These are phyloP conservation scores for Pygoscelis adeliae DNA, from an alignment of 2,113 vertebrate genomes.

Conservation along the genomic window DNA sequence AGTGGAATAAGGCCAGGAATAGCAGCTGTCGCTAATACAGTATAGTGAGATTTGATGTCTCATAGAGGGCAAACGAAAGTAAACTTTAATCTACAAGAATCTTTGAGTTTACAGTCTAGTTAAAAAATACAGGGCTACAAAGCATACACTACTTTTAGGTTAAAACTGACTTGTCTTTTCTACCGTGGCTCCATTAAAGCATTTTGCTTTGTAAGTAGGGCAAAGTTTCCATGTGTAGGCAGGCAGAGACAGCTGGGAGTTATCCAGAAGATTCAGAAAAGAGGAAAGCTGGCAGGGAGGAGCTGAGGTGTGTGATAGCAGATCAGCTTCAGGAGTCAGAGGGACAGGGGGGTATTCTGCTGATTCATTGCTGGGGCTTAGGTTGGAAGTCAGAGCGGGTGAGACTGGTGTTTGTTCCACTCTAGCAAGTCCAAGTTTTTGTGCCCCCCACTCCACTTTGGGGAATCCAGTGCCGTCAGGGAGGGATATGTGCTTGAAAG, in stretches of 20 bases:
- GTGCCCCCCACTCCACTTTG: neutral
- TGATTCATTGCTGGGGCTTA: neutral
- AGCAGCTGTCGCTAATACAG: constrained; percentile 4
- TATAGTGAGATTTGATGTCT: neutral
- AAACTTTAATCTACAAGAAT: neutral
- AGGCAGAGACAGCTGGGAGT: neutral
- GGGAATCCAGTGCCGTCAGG: neutral
- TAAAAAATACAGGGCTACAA: neutral
- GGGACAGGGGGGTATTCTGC: neutral
- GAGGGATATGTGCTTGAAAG: neutral
- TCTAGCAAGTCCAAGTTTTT: neutral
- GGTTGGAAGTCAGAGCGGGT: neutral
- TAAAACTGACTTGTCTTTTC: neutral
- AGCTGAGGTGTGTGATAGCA: neutral
- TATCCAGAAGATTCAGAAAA: neutral
- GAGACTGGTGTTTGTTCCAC: neutral
- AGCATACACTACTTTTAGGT: neutral
- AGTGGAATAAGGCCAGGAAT: constrained; percentile 9
- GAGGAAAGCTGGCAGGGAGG: neutral
- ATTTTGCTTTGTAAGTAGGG: neutral
- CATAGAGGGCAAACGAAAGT: neutral
- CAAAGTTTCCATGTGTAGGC: neutral
- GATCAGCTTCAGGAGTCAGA: neutral
- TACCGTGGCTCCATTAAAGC: neutral
- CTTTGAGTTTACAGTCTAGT: neutral